phyloP scores from a whole-genome alignment of 2,888 invertebrate genomes.

The Bimastos eiseni region DNA sequence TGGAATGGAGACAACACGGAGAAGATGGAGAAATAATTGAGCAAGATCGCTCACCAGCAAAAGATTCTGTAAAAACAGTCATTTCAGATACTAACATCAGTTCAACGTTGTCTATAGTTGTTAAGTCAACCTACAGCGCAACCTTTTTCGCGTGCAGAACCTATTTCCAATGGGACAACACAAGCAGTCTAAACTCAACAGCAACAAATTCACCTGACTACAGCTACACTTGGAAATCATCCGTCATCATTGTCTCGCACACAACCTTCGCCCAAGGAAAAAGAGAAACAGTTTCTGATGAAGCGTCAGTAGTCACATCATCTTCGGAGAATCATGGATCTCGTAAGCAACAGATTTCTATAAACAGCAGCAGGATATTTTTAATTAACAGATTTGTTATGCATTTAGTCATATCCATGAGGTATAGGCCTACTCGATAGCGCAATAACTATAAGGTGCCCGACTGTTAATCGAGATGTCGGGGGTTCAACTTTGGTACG shows the following conservation, averaged over 20 bases:
- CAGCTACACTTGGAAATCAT: slow-evolving; percentile 4
- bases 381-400: neutral
- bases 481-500: no score
- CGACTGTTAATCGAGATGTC: no score
- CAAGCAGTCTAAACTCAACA: neutral
- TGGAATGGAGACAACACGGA: slow-evolving; percentile 2
- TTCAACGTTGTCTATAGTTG: slow-evolving; percentile 2
- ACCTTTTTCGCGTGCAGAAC: neutral
- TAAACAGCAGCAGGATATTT: neutral
- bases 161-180: neutral
- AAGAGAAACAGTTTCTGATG: neutral
- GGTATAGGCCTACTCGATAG: no score
- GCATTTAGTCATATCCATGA: no score
- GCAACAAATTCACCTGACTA: neutral
- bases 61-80: neutral
- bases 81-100: neutral
- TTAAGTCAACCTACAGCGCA: neutral
- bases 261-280: neutral
- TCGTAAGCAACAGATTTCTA: neutral
- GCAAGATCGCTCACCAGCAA: neutral
- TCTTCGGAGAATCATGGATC: neutral
- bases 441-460: no score
- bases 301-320: neutral
- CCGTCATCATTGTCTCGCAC: neutral
- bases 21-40: neutral